phyloP scores from a whole-genome alignment of 2,888 invertebrate species.

The Cremastinae sp. region DNA sequence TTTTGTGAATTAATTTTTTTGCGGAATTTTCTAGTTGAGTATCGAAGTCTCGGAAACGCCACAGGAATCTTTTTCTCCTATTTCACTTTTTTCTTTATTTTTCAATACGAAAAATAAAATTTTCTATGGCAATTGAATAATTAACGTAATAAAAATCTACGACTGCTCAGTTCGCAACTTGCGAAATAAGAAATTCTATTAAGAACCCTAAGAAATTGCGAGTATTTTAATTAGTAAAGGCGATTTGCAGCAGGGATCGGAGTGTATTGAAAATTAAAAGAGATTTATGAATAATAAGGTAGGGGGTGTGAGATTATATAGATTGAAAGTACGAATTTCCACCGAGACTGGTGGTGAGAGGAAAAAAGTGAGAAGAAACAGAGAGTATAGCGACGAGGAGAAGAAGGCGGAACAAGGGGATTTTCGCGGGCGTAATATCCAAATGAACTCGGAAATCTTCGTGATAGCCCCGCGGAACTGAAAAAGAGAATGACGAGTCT shows the following conservation, averaged over 20 bases:
- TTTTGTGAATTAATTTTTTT: no score
- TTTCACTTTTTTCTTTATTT: no score
- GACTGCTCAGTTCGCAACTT: not conserved
- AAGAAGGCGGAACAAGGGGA: not conserved
- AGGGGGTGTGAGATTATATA: not conserved
- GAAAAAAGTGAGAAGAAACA: not conserved
- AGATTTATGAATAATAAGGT: no score
- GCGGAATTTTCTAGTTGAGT: no score
- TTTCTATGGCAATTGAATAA: no score
- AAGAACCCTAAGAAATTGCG: no score
- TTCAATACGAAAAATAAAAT: no score
- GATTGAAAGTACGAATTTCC: constrained; percentile 4
- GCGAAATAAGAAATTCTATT: no score
- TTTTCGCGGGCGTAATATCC: constrained; percentile 21
- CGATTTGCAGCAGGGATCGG: not conserved
- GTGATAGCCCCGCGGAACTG: constrained; percentile 16
- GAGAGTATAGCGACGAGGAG: not conserved
- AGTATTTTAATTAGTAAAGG: constrained; percentile 11
- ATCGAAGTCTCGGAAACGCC: no score
- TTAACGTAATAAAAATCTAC: no score
- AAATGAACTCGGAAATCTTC: constrained; percentile 40
- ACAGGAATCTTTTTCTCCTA: no score
- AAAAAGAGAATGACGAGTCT: constrained; percentile 12
- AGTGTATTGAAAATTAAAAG: not conserved
- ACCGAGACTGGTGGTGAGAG: constrained; percentile 27